Evolutionary conservation across 2,113 vertebrate species (phyloP), one percentile per base, ranked within the genome.

Genomic region (Tringa solitaria): DNA sequence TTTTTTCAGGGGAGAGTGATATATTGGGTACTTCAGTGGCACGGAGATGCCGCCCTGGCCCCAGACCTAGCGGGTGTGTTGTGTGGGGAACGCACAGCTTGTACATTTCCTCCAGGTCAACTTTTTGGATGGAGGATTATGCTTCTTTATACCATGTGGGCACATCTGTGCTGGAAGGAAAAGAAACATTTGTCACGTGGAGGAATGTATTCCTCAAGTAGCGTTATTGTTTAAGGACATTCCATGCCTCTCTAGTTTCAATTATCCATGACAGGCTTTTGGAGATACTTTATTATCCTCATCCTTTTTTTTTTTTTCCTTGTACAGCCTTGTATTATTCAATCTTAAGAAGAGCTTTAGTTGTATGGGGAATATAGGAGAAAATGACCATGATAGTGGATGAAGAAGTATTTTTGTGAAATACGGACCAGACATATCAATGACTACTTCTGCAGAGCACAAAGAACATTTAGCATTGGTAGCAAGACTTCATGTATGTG

Each of bases 51-150:
- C 27, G 48, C 45, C 5, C 0, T 30, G 27, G 67, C 35, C 50
- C 59, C 2, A 3, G 54, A 18, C 8, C 75, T 22, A 1, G 0
- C 0, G 16, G 7, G 28, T 6, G 5, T 1, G 0, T 27, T 23
- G 6, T 18, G 60, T 3, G 61, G 43, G 13, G 5, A 78, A 6
- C 1, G 13, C 11, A 2, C 0, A 2, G 33, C 64, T 77, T 37
- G 46, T 8, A 16, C 22, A 10, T 19, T 21, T 74, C 27, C 22
- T 70, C 24, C 37, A 17, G 63, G 41, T 26, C 79, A 41, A 1
- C 41, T 11, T 9, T 28, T 6, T 53, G 54, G 23, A 1, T 57
- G 48, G 45, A 37, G 28, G 33, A 6, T 30, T 35, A 2, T 1
- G 14, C 8, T 24, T 11, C 45, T 39, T 43, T 33, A 0, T 53